Base-by-base conservation (phyloP, 2,113 vertebrate species). In the Zingel zingel region DNA sequence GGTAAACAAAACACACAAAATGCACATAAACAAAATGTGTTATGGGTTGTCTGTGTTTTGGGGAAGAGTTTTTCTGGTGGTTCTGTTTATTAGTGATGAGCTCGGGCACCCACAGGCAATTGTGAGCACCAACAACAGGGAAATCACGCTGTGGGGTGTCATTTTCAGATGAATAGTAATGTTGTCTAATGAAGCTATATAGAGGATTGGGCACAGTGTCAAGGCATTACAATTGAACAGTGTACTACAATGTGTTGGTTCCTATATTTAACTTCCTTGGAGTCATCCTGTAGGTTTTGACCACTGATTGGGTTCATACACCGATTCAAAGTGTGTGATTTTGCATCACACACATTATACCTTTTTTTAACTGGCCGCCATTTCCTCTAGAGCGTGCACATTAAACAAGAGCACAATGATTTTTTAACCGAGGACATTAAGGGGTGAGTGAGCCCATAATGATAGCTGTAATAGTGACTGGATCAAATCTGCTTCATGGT, bases 401-500 rank as follows among this genome's bases (percentile, higher is more conserved):
- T 50, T 74, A 39, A 18, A 33, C 11, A 10, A 33, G 45, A 63
- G 59, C 30, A 27, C 15, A 6, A 15, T 54, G 0, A 18, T 13
- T 25, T 75, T 27, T 14, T 63, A 48, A 19, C 23, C 0, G 9
- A 71, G 53, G 56, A 13, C 5, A 12, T 62, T 50, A 9, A 73
- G 30, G 8, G 67, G 1, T 25, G 68, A 71, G 21, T 18, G 27
- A 63, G 45, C 58, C 72, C 10, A 14, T 54, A 13, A 13, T 25
- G 15, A 63, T 21, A 3, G 21, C 33, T 75, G 30, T 64, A 21
- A 54, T 54, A 53, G 48, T 64, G 25, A 27, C 43, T 16, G 47
- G 45, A 62, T 71, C 45, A 62, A 51, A 74, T 57, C n/a, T 72
- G 54, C 36, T 58, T 74, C 4, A 33, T 19, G 58, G 58, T 36